Evolutionary conservation across 2,888 invertebrate species (phyloP).

Genomic region (Himalopsyche kuldschensis): DNA sequence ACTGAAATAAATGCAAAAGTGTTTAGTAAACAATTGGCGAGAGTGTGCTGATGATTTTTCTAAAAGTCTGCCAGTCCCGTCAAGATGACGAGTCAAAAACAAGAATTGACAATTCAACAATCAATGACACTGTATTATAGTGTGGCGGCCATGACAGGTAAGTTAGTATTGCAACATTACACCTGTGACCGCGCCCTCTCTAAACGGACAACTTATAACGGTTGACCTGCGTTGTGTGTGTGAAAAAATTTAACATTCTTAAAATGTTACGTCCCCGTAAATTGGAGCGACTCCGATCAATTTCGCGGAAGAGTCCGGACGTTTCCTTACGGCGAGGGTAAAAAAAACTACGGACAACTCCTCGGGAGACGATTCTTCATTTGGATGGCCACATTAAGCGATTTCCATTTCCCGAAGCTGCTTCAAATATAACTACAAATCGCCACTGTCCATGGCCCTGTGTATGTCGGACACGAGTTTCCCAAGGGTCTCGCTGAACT

Average conservation of each 20-base stretch:
- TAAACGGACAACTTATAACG: too few species aligned
- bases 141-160: too few species aligned
- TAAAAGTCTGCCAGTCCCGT: too few species aligned
- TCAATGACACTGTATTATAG: too few species aligned
- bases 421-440: constrained; percentile 50
- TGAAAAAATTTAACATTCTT: neutral
- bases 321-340: neutral
- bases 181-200: too few species aligned
- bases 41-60: too few species aligned
- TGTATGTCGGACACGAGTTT: constrained; percentile 69
- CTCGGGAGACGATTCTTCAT: neutral
- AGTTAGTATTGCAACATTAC: too few species aligned
- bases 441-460: constrained; percentile 64
- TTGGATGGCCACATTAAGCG: neutral
- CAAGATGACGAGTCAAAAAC: too few species aligned
- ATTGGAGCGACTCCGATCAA: neutral
- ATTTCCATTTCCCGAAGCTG: neutral
- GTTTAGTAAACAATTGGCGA: too few species aligned
- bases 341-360: neutral
- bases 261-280: neutral
- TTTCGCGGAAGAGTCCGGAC: neutral
- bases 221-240: neutral
- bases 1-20: too few species aligned
- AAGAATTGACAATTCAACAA: too few species aligned
- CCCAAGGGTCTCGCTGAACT: constrained; percentile 64